Evolutionary conservation across 2,888 invertebrate species (phyloP).

Genomic region (Thecocarcelia acutangulata): DNA sequence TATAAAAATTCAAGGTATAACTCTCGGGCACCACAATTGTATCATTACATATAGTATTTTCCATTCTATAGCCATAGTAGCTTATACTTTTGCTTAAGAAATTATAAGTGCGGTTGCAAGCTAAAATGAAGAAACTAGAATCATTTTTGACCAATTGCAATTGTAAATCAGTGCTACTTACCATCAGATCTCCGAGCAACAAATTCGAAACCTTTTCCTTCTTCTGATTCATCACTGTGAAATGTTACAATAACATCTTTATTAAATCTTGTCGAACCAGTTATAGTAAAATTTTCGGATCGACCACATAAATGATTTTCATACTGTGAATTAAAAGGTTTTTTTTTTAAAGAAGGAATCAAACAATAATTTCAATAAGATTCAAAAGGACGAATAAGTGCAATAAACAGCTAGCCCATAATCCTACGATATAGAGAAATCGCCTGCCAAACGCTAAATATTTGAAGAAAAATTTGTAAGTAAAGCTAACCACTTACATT

Average conservation of each 20-base stretch:
- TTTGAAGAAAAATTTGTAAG: too few relatives aligned
- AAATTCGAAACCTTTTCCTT: slow-evolving; percentile 73
- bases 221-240: slow-evolving; percentile 72
- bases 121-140: slow-evolving; percentile 64
- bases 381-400: too few relatives aligned
- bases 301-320: slow-evolving; percentile 69
- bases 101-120: slow-evolving; percentile 83
- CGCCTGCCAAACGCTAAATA: too few relatives aligned
- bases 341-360: too few relatives aligned
- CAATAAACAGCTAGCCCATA: too few relatives aligned
- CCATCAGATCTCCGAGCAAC: slow-evolving; percentile 83
- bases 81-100: slow-evolving; percentile 85
- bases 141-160: background rate
- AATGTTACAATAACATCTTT: slow-evolving; percentile 71
- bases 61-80: slow-evolving; percentile 72
- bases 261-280: background rate
- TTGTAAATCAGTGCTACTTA: slow-evolving; percentile 73
- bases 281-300: slow-evolving; percentile 60
- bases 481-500: too few relatives aligned
- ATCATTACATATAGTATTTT: slow-evolving; percentile 83
- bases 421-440: too few relatives aligned
- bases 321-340: slow-evolving; percentile 5
- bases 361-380: too few relatives aligned
- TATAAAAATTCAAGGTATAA: slow-evolving; percentile 87
- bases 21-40: slow-evolving; percentile 86